phyloP scores from a whole-genome alignment of 2,113 vertebrate genomes.

The Pantherophis guttatus region DNA sequence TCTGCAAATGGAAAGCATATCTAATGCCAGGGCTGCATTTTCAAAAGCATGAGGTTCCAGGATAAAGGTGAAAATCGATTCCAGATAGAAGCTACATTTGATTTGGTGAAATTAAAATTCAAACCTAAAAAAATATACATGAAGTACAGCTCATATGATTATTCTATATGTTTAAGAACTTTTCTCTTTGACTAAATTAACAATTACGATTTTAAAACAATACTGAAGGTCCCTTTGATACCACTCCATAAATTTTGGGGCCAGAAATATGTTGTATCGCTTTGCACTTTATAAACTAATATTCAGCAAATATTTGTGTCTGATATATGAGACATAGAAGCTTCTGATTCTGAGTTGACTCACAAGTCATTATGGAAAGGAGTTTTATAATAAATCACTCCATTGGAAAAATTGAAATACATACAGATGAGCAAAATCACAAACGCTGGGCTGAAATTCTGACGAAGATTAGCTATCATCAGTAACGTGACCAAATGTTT shows the following conservation, averaged over 20 bases:
- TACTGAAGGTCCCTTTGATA: background rate
- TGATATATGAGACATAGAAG: background rate
- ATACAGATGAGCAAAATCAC: constrained; percentile 43
- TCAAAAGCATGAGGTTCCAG: background rate
- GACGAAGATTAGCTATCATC: constrained; percentile 6
- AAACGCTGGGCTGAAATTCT: constrained; percentile 41
- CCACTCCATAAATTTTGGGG: background rate
- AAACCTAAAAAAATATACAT: background rate
- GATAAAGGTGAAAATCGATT: background rate
- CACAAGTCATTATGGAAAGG: background rate
- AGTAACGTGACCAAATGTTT: background rate
- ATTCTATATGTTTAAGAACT: background rate
- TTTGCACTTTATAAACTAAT: background rate
- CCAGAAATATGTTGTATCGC: background rate
- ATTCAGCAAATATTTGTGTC: background rate
- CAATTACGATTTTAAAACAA: background rate
- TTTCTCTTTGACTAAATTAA: background rate
- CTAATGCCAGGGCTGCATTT: background rate
- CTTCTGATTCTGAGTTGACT: background rate
- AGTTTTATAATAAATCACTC: background rate
- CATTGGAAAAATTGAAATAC: constrained; percentile 3
- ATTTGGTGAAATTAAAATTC: background rate
- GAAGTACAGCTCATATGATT: background rate
- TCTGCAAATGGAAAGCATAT: background rate
- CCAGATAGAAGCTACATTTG: background rate